A percentile compares a stretch with the other conserved stretches of the same genome.
phyloP scores from a whole-genome alignment of 2,888 invertebrate species.

The Drosophila setosimentum region DNA sequence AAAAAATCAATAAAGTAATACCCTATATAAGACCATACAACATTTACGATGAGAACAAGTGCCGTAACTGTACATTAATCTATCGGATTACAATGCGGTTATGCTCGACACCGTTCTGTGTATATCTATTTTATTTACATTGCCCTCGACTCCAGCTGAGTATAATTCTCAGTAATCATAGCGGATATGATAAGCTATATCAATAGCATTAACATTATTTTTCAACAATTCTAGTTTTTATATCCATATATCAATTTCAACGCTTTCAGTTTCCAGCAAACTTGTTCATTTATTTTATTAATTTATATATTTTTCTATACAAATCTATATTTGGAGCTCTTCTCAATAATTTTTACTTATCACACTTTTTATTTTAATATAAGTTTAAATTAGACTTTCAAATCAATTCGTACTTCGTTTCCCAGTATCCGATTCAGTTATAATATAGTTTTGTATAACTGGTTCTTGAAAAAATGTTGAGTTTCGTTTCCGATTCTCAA shows the following conservation, averaged over 20 bases:
- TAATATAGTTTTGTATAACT: background rate
- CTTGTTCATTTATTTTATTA: background rate
- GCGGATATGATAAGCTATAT: conserved; percentile 47
- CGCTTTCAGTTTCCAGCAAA: background rate
- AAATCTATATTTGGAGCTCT: background rate
- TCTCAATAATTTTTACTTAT: background rate
- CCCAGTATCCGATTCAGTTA: background rate
- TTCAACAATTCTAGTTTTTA: background rate
- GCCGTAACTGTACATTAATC: conserved; percentile 15
- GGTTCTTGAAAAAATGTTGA: background rate
- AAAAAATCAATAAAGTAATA: background rate
- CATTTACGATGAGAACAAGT: background rate
- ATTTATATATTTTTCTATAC: background rate
- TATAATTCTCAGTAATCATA: conserved; percentile 28
- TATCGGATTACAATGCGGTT: conserved; percentile 33
- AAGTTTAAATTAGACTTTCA: background rate
- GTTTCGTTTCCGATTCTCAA: background rate
- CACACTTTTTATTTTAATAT: background rate
- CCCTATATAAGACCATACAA: background rate
- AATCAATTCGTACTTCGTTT: background rate
- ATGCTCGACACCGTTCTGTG: conserved; percentile 24
- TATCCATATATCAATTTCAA: conserved; percentile 16
- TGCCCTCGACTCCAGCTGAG: conserved; percentile 6
- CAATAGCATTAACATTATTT: conserved; percentile 3
- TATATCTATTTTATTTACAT: conserved; percentile 27